Conservation (phyloP, 2,888 invertebrate species). For the Glaucopsyche alexis region DNA sequence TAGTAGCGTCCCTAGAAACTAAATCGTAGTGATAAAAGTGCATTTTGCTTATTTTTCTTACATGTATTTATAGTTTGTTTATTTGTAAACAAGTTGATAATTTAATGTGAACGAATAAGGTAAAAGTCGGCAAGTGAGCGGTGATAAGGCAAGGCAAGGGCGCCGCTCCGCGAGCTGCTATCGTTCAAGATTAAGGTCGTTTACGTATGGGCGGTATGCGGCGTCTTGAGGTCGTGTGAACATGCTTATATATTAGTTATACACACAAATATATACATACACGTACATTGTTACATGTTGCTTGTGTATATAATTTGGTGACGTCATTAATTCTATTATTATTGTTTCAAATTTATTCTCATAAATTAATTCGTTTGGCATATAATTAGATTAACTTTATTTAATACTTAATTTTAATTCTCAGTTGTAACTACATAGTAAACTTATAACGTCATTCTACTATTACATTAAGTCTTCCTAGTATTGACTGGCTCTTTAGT, state of each 20-base stretch:
- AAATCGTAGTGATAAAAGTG: no score
- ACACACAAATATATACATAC: slow-evolving; percentile 32
- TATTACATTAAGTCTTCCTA: not conserved
- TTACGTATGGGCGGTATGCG: slow-evolving; percentile 40
- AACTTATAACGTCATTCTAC: not conserved
- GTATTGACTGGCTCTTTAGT: not conserved
- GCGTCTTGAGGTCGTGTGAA: slow-evolving; percentile 45
- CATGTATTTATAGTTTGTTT: slow-evolving; percentile 4
- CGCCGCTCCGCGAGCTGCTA: slow-evolving; percentile 55
- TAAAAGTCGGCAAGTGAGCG: slow-evolving; percentile 46
- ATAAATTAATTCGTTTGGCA: not conserved
- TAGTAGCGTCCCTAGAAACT: no score
- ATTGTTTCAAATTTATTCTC: slow-evolving; percentile 6
- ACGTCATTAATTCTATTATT: not conserved
- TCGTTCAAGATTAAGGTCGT: slow-evolving; percentile 78
- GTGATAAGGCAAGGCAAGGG: slow-evolving; percentile 63
- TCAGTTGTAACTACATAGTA: no score
- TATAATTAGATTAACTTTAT: not conserved
- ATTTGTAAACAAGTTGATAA: slow-evolving; percentile 21
- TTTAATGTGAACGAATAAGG: slow-evolving; percentile 33
- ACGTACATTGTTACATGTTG: not conserved
- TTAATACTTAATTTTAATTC: not conserved
- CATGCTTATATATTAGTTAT: slow-evolving; percentile 40
- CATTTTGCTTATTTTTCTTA: not conserved
- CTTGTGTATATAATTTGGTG: not conserved